phyloP scores from a whole-genome alignment of 2,113 vertebrate genomes.

The Sardina pilchardus region DNA sequence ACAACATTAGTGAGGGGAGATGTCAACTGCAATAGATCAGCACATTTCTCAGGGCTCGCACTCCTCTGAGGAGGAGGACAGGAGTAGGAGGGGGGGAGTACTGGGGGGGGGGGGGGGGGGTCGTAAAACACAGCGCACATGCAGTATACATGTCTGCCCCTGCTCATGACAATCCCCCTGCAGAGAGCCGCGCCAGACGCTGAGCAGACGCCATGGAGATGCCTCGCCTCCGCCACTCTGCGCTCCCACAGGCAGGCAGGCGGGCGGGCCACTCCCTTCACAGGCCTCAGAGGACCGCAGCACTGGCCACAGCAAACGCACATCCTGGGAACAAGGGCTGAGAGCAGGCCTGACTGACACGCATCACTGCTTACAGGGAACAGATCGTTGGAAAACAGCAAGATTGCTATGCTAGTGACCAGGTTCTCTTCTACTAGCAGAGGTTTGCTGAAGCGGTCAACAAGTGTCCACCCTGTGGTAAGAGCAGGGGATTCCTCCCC shows the following conservation, averaged over 20 bases:
- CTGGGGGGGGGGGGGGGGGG: slow-evolving; percentile 41
- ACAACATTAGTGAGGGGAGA: slow-evolving; percentile 62
- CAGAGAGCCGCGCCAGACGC: slow-evolving; percentile 81
- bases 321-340: neutral
- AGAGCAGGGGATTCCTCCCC: too few species aligned
- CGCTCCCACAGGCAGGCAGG: neutral
- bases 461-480: neutral
- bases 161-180: slow-evolving; percentile 83
- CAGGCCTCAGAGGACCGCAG: neutral
- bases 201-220: slow-evolving; percentile 62
- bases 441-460: neutral
- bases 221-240: neutral
- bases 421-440: neutral
- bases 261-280: neutral
- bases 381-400: too few species aligned
- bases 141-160: slow-evolving; percentile 86
- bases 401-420: too few species aligned
- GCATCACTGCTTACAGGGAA: neutral
- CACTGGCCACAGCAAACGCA: neutral
- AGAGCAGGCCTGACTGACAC: neutral
- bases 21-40: slow-evolving; percentile 79
- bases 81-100: slow-evolving; percentile 51
- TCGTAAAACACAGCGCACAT: slow-evolving; percentile 83
- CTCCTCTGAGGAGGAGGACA: slow-evolving; percentile 72
- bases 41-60: slow-evolving; percentile 80